A percentile compares a stretch with the other conserved stretches of the same genome.
Conservation (phyloP, 2,888 invertebrate species). For the Rhyacophila evoluta region DNA sequence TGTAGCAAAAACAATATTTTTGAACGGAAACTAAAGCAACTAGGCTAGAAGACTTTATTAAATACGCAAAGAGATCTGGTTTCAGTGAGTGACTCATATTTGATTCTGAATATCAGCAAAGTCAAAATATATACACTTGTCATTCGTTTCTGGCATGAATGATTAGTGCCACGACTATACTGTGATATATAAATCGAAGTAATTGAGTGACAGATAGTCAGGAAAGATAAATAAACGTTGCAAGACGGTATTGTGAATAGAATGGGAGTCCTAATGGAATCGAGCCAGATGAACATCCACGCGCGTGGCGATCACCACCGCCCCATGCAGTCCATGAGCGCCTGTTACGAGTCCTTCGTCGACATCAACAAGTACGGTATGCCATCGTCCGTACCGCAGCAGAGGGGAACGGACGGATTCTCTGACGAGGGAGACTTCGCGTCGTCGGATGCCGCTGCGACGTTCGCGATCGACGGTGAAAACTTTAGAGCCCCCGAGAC, state of each 20-base stretch:
- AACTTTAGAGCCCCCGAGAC: neutral
- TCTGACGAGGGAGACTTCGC: neutral
- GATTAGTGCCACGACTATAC: too few relatives aligned
- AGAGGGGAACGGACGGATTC: neutral
- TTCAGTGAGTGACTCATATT: too few relatives aligned
- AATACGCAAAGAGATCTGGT: too few relatives aligned
- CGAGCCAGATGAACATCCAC: constrained; percentile 64
- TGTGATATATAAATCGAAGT: too few relatives aligned
- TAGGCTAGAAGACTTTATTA: too few relatives aligned
- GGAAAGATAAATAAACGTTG: neutral
- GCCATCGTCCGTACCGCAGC: constrained; percentile 52
- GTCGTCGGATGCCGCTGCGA: neutral
- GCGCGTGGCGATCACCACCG: constrained; percentile 59
- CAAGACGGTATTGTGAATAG: constrained; percentile 57
- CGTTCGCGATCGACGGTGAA: neutral
- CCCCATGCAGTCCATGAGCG: constrained; percentile 33
- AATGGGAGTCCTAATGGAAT: constrained; percentile 70
- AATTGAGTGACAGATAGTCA: neutral
- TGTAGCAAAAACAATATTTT: too few relatives aligned
- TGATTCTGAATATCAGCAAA: too few relatives aligned
- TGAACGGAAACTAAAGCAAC: too few relatives aligned
- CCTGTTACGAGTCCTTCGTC: constrained; percentile 29
- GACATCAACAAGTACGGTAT: constrained; percentile 41
- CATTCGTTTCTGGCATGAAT: too few relatives aligned
- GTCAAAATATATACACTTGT: too few relatives aligned